Evolutionary conservation across 2,888 invertebrate genomes (phyloP), one percentile per base, ranked within the genome.

Genomic region (Drosophila niveifrons): DNA sequence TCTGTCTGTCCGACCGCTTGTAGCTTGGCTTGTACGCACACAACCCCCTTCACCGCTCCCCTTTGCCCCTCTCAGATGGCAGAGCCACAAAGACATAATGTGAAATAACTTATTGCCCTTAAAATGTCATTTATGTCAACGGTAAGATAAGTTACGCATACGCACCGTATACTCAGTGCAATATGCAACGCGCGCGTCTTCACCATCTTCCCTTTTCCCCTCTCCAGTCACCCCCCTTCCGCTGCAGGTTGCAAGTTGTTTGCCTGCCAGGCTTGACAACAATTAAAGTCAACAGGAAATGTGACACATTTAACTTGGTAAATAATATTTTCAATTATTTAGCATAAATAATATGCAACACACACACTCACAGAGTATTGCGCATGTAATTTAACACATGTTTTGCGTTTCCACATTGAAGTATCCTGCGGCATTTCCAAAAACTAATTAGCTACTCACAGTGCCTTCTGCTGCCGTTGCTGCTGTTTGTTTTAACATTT

Each of bases 51-150:
- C 62, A 66, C 61, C 46, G 63, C 56, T 51, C 43, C 0, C 34
- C n/a, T 10, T 0, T 10, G 10, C 31, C 31, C 11, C 31, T 2
- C 44, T 36, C 39, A 31, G 63, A 62, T 57, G 59, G 59, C 63
- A 71, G 68, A 29, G 51, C 71, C 65, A 64, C 66, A 75, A 78
- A 75, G 76, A 79, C 87, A 86, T 85, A 89, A 90, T 85, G 90
- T 75, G 88, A 90, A 85, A 85, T 85, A 85, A 85, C 85, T 85
- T 85, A 85, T 85, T 85, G 89, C 89, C 85, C 85, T 85, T 85
- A 85, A 90, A 85, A 85, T 85, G 85, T 85, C 90, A 90, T 90
- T 90, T 90, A 73, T 90, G 85, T 85, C 90, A 90, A 90, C 90
- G 90, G 73, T 85, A 87, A 90, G 85, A 85, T 90, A 85, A 86